Percentiles rank a stretch among this genome's conserved stretches.
Evolutionary conservation across 2,888 invertebrate species (phyloP).

Genomic region (Chromoteleia sp.): DNA sequence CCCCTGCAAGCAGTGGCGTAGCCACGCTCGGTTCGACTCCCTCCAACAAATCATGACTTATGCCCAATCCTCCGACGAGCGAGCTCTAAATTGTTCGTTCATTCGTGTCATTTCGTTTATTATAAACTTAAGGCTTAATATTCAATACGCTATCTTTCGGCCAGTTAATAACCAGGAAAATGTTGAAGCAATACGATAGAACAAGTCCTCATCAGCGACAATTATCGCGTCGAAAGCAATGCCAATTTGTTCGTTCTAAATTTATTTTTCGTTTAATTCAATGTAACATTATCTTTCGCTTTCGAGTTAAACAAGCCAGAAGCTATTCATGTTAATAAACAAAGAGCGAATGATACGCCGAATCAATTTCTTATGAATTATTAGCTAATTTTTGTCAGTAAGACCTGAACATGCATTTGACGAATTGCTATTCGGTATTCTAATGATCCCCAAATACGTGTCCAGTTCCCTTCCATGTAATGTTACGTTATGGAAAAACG

Average conservation of each 20-base stretch:
- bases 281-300: neutral
- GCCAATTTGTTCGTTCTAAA: constrained; percentile 30
- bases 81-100: constrained; percentile 79
- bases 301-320: constrained; percentile 24
- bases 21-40: constrained; percentile 83
- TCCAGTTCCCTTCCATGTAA: neutral
- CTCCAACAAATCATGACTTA: constrained; percentile 83
- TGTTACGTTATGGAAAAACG: neutral
- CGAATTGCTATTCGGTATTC: neutral
- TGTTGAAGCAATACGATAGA: constrained; percentile 55
- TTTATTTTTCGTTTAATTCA: neutral
- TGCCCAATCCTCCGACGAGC: constrained; percentile 83
- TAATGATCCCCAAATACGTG: constrained; percentile 1
- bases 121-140: constrained; percentile 35
- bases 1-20: constrained; percentile 82
- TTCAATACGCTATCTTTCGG: constrained; percentile 58
- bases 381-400: neutral
- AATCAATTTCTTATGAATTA: neutral
- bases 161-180: constrained; percentile 47
- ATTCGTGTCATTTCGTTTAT: constrained; percentile 55
- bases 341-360: constrained; percentile 1
- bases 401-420: constrained; percentile 27
- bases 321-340: constrained; percentile 11
- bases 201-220: constrained; percentile 33
- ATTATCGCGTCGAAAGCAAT: constrained; percentile 29